phyloP scores from a whole-genome alignment of 2,888 invertebrate genomes.

The Mystacides longicornis region DNA sequence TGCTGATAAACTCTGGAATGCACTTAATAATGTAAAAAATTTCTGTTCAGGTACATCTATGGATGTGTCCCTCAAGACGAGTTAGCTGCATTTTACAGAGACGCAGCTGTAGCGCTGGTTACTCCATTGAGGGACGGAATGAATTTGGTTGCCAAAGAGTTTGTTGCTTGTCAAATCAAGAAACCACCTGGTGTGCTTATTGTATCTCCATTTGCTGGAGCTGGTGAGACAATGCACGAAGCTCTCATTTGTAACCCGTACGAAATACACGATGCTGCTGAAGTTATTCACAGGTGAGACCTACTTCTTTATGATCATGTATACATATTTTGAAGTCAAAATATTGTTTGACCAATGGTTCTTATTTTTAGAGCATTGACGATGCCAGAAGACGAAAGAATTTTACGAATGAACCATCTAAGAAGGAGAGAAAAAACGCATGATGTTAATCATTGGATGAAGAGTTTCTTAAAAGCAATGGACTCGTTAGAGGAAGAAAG shows the following conservation, averaged over 20 bases:
- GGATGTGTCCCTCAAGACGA: conserved; percentile 83
- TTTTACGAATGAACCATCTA: conserved; percentile 78
- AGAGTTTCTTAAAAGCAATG: conserved; percentile 80
- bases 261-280: conserved; percentile 80
- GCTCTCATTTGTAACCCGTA: conserved; percentile 85
- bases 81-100: conserved; percentile 78
- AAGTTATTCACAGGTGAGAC: conserved; percentile 66
- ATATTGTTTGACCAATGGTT: neutral
- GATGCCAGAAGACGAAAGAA: conserved; percentile 85
- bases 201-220: conserved; percentile 86
- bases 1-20: no score
- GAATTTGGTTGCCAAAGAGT: conserved; percentile 90
- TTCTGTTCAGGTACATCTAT: conserved; percentile 67
- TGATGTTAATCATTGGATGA: conserved; percentile 86
- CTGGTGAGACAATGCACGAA: conserved; percentile 91
- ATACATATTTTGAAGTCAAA: neutral
- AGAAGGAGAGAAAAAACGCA: conserved; percentile 72
- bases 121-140: conserved; percentile 85
- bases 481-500: conserved; percentile 72
- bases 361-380: conserved; percentile 59
- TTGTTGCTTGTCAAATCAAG: conserved; percentile 87
- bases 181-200: conserved; percentile 78
- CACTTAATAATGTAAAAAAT: no score
- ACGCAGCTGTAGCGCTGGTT: conserved; percentile 79
- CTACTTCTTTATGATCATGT: neutral